phyloP scores from a whole-genome alignment of 2,888 invertebrate species.

The Harpalus rufipes region DNA sequence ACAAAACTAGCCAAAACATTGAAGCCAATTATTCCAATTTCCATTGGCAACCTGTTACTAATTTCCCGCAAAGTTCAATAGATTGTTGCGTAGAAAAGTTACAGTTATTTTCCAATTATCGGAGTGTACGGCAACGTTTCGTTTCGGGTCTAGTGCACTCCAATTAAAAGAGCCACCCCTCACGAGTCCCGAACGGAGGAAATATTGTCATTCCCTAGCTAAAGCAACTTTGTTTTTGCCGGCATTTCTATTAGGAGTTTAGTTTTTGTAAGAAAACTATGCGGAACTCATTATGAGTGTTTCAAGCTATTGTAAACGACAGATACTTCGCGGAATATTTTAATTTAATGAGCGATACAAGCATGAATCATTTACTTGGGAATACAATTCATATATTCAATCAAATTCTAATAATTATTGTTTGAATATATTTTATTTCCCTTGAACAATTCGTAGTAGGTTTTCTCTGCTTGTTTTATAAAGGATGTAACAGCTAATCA shows the following conservation, averaged over 20 bases:
- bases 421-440: no score
- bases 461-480: no score
- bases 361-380: not conserved
- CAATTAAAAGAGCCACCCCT: constrained; percentile 58
- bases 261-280: constrained; percentile 13
- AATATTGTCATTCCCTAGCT: constrained; percentile 15
- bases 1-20: constrained; percentile 25
- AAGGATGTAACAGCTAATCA: no score
- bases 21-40: constrained; percentile 36
- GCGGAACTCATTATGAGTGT: constrained; percentile 6
- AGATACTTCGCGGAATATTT: not conserved
- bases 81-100: not conserved
- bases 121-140: not conserved
- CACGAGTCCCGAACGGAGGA: not conserved
- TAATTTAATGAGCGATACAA: not conserved
- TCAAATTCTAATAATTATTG: no score
- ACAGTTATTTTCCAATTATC: not conserved
- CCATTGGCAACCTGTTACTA: constrained; percentile 34
- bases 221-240: not conserved
- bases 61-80: not conserved
- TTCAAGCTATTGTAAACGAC: not conserved
- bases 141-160: constrained; percentile 33
- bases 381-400: not conserved
- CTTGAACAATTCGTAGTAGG: no score
- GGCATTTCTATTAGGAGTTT: constrained; percentile 36